Evolutionary conservation across 2,888 invertebrate species (phyloP).

Genomic region (Catotricha subobsoleta): DNA sequence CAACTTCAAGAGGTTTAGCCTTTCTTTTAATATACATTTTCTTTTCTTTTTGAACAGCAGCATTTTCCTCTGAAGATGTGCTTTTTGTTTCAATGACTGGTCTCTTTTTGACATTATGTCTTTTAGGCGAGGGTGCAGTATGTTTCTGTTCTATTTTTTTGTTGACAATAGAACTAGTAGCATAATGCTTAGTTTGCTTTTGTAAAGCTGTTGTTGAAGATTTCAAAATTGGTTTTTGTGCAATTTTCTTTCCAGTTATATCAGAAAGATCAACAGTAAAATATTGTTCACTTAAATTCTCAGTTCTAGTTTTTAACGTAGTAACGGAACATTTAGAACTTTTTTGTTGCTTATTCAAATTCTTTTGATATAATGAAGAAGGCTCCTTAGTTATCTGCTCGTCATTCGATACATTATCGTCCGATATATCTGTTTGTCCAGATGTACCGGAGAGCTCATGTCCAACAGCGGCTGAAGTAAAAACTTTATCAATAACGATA

Average conservation of each 20-base stretch:
- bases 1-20: background rate
- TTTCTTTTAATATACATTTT: constrained; percentile 1
- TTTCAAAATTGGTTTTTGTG: no score
- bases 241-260: no score
- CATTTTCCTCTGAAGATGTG: constrained; percentile 6
- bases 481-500: constrained; percentile 7
- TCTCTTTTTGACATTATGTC: constrained; percentile 1
- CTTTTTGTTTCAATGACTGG: constrained; percentile 3
- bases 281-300: no score
- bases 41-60: background rate
- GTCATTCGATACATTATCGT: constrained; percentile 6
- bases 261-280: no score
- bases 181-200: no score
- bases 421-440: constrained; percentile 9
- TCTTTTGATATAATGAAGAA: background rate
- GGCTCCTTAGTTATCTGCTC: background rate
- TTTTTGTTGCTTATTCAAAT: background rate
- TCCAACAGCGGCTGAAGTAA: constrained; percentile 2
- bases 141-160: background rate
- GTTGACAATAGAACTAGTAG: background rate
- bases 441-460: constrained; percentile 8
- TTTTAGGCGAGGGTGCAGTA: background rate
- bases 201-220: no score
- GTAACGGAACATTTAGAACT: no score
- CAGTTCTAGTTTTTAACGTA: no score